Conservation (phyloP, 2,113 vertebrate species). For the Syrmaticus mikado region DNA sequence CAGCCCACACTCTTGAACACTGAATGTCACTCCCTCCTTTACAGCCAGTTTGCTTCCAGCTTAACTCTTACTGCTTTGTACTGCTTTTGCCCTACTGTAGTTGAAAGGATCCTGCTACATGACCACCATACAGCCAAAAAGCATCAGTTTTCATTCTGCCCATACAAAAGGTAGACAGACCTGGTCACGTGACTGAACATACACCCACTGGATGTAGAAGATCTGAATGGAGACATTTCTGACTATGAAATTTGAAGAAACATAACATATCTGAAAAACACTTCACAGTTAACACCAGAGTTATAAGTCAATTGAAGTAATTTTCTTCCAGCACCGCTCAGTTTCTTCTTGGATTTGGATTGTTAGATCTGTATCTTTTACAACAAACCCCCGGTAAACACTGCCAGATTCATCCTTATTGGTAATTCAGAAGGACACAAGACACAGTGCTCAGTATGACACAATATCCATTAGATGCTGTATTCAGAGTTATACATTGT, state of each 20-base stretch:
- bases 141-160: neutral
- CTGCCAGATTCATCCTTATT: neutral
- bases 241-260: neutral
- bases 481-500: neutral
- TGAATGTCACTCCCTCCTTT: neutral
- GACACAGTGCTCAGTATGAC: neutral
- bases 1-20: neutral
- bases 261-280: neutral
- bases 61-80: neutral
- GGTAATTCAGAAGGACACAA: neutral
- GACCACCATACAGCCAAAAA: neutral
- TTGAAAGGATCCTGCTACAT: neutral
- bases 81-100: neutral
- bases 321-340: neutral
- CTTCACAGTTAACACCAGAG: neutral
- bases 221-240: neutral
- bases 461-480: neutral
- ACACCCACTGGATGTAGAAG: neutral
- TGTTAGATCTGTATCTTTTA: neutral
- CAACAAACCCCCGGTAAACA: neutral
- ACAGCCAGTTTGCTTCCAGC: accelerated
- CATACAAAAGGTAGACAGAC: neutral
- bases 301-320: neutral
- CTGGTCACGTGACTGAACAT: neutral
- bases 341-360: neutral